Conservation (phyloP, 2,888 invertebrate species). For the Oegoconia quadripuncta region DNA sequence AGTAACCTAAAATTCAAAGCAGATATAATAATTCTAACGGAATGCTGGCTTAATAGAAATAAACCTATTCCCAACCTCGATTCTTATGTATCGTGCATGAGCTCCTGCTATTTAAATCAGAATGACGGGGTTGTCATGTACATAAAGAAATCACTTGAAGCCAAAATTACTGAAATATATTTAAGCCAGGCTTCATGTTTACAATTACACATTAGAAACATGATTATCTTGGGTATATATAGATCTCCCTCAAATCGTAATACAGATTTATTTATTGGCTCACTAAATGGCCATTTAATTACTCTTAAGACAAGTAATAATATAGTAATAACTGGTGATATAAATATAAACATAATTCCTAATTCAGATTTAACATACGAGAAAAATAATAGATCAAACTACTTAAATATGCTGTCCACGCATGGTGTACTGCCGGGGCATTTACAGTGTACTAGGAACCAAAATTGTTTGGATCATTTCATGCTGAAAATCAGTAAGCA, state of each 20-base stretch:
- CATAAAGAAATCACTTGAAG: not conserved
- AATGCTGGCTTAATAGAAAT: constrained; percentile 9
- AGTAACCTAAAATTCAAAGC: constrained; percentile 1
- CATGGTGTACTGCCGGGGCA: constrained; percentile 6
- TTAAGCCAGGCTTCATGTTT: constrained; percentile 18
- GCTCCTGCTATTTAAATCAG: constrained; percentile 14
- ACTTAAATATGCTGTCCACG: constrained; percentile 1
- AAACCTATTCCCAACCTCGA: constrained; percentile 14
- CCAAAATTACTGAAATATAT: constrained; percentile 11
- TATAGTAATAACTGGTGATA: constrained; percentile 24
- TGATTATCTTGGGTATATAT: constrained; percentile 20
- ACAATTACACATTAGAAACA: constrained; percentile 11
- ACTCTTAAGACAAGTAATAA: constrained; percentile 10
- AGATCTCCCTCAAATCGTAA: constrained; percentile 22
- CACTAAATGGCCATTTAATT: constrained; percentile 16
- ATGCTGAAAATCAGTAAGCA: constrained; percentile 3
- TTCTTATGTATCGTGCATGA: constrained; percentile 12
- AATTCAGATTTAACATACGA: not conserved
- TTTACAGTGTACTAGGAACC: constrained; percentile 1
- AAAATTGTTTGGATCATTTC: constrained; percentile 5
- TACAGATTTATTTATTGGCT: constrained; percentile 20
- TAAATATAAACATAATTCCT: constrained; percentile 22
- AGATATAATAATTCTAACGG: constrained; percentile 15
- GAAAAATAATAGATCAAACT: not conserved
- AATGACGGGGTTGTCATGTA: constrained; percentile 18